Conservation (phyloP, 2,888 invertebrate species). For the Oxytorus armatus region DNA sequence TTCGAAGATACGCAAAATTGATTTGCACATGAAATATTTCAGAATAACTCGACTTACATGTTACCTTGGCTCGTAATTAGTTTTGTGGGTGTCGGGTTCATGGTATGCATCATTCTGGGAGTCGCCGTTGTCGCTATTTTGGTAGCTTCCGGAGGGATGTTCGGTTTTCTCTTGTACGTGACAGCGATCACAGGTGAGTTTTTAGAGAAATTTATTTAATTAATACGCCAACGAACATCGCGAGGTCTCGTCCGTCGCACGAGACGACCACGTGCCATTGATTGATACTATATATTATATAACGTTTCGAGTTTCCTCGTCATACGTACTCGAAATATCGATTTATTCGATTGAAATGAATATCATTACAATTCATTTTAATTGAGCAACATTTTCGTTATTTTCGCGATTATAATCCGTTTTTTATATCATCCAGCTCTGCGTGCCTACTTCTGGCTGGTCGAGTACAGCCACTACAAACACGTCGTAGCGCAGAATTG, state of each 20-base stretch:
- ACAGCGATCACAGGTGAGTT: no score
- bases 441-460: slow-evolving; percentile 47
- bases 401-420: no score
- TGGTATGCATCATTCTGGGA: neutral
- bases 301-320: neutral
- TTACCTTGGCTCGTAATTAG: slow-evolving; percentile 49
- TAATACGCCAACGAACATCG: no score
- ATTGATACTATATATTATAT: no score
- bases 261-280: no score
- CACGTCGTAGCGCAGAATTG: slow-evolving; percentile 22
- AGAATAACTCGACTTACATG: slow-evolving; percentile 33
- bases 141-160: neutral
- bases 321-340: neutral
- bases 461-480: slow-evolving; percentile 49
- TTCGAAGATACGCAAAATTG: no score
- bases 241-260: no score
- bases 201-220: no score
- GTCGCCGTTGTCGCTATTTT: neutral
- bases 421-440: slow-evolving; percentile 19
- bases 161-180: neutral
- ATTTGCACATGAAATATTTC: slow-evolving; percentile 18
- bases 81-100: slow-evolving; percentile 2
- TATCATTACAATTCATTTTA: no score
- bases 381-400: no score
- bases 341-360: no score